Base-by-base conservation (phyloP, 2,888 invertebrate genomes). In the Chalcosyrphus nemorum region DNA sequence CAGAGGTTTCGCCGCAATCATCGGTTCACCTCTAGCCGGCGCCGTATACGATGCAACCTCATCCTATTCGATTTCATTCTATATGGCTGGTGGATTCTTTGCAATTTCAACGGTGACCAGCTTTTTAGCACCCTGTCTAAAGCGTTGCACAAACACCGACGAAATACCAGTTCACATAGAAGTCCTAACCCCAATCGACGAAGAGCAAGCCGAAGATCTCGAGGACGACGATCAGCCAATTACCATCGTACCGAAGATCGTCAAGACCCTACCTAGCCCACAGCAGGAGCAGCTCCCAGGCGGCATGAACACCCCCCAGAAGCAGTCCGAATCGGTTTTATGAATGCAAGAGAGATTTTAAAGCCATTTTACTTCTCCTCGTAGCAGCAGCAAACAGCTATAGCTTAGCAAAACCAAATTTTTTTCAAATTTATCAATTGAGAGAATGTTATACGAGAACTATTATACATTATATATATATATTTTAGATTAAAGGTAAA, bases 1-100 rank as follows among this genome's bases (percentile, higher is more conserved):
- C 93, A 95, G 99, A 89, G 99, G 99, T 57, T 95, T 96, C 41
- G 98, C 99, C 4, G 97, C 98, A 15, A 96, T 98, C 63, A 93
- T 98, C 88, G 97, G 96, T 17, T 95, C 96, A 1, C 96, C 96
- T 0, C 91, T 96, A 87, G 95, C 96, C 87, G 99, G 99, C 86
- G 95, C 96, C 21, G 95, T 99, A 21, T 98, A 96, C 89, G 98
- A 99, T 91, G 93, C 95, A 1, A 98, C 98, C 0, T 91, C 94
- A 86, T 95, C 95, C 86, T 99, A 98, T 90, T 95, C 95, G 89
- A 94, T 96, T 38, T 96, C 98, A 9, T 99, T 99, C 93, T 97
- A 94, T 89, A 96, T 98, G 93, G 98, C 98, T 2, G 97, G 97
- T 2, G 95, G 93, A 0, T 95, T 98, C 91, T 97, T 99, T 92